Evolutionary conservation across 2,888 invertebrate genomes (phyloP).

Genomic region (Stramonita haemastoma): DNA sequence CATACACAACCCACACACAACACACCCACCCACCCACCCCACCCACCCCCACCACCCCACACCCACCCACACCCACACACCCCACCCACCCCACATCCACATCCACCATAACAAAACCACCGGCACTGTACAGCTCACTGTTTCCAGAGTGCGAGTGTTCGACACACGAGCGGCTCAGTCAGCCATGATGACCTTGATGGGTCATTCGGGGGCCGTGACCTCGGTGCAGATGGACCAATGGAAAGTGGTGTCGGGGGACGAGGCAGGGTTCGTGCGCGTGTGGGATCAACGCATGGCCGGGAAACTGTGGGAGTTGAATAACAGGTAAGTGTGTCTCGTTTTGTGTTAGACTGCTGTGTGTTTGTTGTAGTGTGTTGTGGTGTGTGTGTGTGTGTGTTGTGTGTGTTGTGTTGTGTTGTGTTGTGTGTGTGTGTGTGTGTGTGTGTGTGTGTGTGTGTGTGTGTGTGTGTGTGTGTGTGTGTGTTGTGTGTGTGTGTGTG

Average conservation of each 20-base stretch:
- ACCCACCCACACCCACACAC: no score
- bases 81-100: no score
- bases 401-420: background rate
- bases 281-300: constrained; percentile 73
- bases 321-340: constrained; percentile 61
- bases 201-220: constrained; percentile 61
- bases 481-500: background rate
- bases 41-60: no score
- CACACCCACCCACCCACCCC: no score
- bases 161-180: constrained; percentile 55
- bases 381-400: background rate
- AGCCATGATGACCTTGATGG: constrained; percentile 55
- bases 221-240: constrained; percentile 74
- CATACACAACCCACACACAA: no score
- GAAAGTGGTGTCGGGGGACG: constrained; percentile 73
- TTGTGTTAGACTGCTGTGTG: background rate
- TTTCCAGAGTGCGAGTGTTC: constrained; percentile 69
- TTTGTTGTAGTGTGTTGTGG: background rate
- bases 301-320: constrained; percentile 74
- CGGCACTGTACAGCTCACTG: background rate
- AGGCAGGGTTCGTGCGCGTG: constrained; percentile 69
- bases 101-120: no score
- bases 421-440: background rate
- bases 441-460: background rate
- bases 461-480: background rate